Evolutionary conservation across 2,113 vertebrate genomes (phyloP).

Genomic region (Thamnophis sirtalis): DNA sequence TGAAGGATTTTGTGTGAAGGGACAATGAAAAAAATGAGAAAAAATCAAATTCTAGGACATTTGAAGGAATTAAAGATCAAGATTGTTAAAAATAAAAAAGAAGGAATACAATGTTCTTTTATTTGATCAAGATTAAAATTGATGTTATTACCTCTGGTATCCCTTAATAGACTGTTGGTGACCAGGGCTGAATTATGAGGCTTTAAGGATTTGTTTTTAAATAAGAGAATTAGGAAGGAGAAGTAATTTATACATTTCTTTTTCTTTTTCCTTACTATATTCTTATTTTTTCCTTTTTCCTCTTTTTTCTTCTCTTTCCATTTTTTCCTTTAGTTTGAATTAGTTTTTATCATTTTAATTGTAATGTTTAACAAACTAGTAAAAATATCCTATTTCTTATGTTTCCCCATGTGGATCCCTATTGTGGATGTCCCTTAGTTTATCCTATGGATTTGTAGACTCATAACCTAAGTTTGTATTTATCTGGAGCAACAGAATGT

Average conservation of each 20-base stretch:
- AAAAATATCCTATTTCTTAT: neutral
- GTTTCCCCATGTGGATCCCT: neutral
- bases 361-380: neutral
- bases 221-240: neutral
- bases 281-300: neutral
- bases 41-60: neutral
- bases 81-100: neutral
- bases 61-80: neutral
- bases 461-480: neutral
- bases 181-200: neutral
- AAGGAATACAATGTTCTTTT: neutral
- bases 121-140: neutral
- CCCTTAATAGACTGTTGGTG: neutral
- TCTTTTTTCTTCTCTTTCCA: neutral
- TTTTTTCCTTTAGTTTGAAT: neutral
- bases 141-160: neutral
- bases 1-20: neutral
- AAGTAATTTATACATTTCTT: neutral
- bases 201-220: neutral
- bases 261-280: neutral
- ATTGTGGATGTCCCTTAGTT: neutral
- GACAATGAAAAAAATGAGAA: neutral
- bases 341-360: neutral
- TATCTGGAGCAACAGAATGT: neutral
- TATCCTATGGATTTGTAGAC: neutral